Base-by-base conservation (phyloP, 2,888 invertebrate genomes). In the Parnassius smintheus region DNA sequence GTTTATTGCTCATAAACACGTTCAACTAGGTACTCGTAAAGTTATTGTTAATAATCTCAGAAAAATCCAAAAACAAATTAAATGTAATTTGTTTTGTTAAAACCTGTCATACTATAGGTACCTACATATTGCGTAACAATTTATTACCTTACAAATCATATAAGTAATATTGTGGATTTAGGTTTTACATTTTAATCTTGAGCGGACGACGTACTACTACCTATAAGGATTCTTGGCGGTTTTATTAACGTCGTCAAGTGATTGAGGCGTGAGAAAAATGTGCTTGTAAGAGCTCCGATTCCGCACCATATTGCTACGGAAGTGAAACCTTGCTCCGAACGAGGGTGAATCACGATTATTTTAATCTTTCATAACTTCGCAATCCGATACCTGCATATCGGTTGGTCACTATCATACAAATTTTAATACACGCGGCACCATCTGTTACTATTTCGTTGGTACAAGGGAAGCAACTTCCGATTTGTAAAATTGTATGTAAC, bases 241-340 rank as follows among this genome's bases (percentile, higher is more conserved):
- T 57, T 68, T 66, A 67, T 72, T 68, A 75, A 45, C 56, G 59
- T 55, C 51, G 63, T 50, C 51, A 51, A 56, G 61, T 61, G 59
- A 59, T 59, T 63, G 59, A 59, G 68, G 71, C 80, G 78, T 85
- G 84, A 83, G 87, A 88, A 81, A 77, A 78, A 65, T 72, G 77
- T 73, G 77, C 80, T 87, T 88, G 84, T 85, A 86, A 76, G 85
- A 82, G 83, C 81, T 88, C 87, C 65, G 76, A 78, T 79, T 82
- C 76, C 78, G 77, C 78, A 74, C 78, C 87, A 86, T 84, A 82
- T 82, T 86, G 86, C 72, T 61, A n/a, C 62, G 62, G 61, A 59
- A 66, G 65, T 69, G 71, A 72, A 68, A 85, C 85, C 86, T 70
- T 77, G 72, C 68, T 62, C 52, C 65, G 63, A 64, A 65, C 72